Evolutionary conservation across 2,888 invertebrate genomes (phyloP).

Genomic region (Diaperis boleti): DNA sequence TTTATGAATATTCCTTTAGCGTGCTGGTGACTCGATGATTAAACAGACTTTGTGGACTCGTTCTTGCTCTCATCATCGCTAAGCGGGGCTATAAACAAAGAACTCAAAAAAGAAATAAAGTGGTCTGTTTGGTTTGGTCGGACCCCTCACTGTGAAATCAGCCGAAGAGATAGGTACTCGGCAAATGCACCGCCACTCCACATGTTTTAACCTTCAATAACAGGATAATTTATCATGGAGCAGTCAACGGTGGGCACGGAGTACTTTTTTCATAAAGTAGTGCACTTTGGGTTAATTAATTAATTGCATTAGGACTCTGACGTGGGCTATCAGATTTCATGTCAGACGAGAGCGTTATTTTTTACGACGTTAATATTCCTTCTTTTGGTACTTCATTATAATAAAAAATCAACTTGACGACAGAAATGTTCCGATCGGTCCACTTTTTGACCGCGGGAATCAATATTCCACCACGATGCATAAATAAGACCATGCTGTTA

Average conservation of each 20-base stretch:
- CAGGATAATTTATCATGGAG: slow-evolving; percentile 38
- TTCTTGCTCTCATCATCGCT: slow-evolving; percentile 52
- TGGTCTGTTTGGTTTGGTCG: slow-evolving; percentile 54
- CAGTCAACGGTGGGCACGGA: slow-evolving; percentile 21
- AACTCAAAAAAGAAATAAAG: slow-evolving; percentile 51
- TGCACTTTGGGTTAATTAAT: slow-evolving; percentile 35
- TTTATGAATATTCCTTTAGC: slow-evolving; percentile 25
- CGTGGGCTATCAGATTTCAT: slow-evolving; percentile 17
- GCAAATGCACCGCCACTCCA: slow-evolving; percentile 43
- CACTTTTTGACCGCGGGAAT: slow-evolving; percentile 17
- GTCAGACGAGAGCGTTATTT: slow-evolving; percentile 5
- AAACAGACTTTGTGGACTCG: slow-evolving; percentile 33
- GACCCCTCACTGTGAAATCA: slow-evolving; percentile 51
- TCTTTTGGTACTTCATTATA: not conserved
- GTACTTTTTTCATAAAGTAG: slow-evolving; percentile 27
- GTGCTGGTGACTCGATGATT: slow-evolving; percentile 25
- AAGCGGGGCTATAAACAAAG: slow-evolving; percentile 54
- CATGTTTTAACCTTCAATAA: slow-evolving; percentile 40
- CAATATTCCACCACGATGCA: slow-evolving; percentile 17
- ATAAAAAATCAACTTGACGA: not conserved
- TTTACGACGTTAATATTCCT: not conserved
- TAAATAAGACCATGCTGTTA: slow-evolving; percentile 25
- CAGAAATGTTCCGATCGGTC: not conserved
- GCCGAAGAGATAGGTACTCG: slow-evolving; percentile 42
- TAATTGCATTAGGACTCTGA: slow-evolving; percentile 32